Evolutionary conservation across 2,797 vertebrate genomes (phyloP), one percentile per base, ranked within the genome.

Genomic region (Corythornis leucogaster): DNA sequence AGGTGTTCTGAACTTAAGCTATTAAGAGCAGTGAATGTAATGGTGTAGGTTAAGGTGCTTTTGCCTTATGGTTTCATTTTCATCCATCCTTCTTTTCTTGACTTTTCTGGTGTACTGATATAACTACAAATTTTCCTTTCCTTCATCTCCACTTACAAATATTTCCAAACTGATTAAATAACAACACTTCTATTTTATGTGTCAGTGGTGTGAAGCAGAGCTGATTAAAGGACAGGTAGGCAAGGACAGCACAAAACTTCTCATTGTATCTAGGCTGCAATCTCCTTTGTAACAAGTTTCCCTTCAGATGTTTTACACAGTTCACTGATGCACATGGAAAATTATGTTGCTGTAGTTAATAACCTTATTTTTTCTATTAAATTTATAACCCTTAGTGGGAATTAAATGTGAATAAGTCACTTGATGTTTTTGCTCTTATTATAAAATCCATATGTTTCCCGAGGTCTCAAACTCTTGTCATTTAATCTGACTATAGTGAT

Each of bases 281-380:
- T 85, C 84, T 83, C 58, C 62, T 83, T 50, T 89, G 35, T 75
- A 92, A 61, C 77, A 90, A 84, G 82, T 80, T 93, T 96, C 83
- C 90, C 88, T 93, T 96, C 86, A 89, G 88, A 91, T 85, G 86
- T 94, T 93, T 94, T 95, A 95, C 90, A 96, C 93, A 85, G 92
- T 92, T 96, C 94, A 94, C 67, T 95, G 92, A 30, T 92, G 86
- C 90, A 92, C 88, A 46, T 69, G 81, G 87, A 94, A 96, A 95
- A 95, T 94, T 93, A 93, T 94, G 90, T 89, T 92, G 88, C 91
- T 89, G 30, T 85, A 92, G 90, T 90, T 94, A 96, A 94, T 95
- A 94, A 96, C 90, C 81, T 95, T 83, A 89, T 94, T 97, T 93
- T 85, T 95, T 87, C 87, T 85, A 75, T 80, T 84, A 96, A 95